A percentile compares a stretch with the other conserved stretches of the same genome.
These are phyloP conservation scores for Neelides sp. DNA, from an alignment of 1,140 invertebrate genomes.

Conservation along the genomic window DNA sequence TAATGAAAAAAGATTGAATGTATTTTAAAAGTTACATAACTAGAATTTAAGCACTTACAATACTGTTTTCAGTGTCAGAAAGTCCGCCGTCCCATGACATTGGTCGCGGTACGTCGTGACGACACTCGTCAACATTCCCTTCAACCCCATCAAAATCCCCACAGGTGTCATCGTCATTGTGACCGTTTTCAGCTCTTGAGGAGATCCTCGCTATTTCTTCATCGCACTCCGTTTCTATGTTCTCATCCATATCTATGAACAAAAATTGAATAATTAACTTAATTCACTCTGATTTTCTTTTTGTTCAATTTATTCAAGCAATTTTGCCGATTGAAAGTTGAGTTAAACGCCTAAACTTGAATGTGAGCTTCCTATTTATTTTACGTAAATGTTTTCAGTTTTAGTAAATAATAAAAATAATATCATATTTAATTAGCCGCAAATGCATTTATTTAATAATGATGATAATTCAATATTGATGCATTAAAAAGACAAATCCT, in stretches of 20 bases:
- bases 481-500: too few relatives aligned
- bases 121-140: conserved; percentile 9
- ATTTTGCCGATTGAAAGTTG: too few relatives aligned
- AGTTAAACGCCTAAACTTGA: too few relatives aligned
- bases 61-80: conserved; percentile 50
- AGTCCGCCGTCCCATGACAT: conserved; percentile 87
- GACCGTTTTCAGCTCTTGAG: conserved; percentile 12
- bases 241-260: conserved; percentile 22
- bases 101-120: conserved; percentile 47
- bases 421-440: too few relatives aligned
- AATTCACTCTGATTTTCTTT: too few relatives aligned
- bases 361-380: too few relatives aligned
- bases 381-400: too few relatives aligned
- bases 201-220: conserved; percentile 29
- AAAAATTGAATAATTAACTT: background rate
- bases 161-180: conserved; percentile 2
- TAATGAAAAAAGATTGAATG: background rate
- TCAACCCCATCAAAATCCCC: background rate
- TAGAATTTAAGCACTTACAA: conserved; percentile 6
- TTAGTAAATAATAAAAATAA: too few relatives aligned
- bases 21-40: too few relatives aligned
- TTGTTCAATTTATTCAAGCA: too few relatives aligned
- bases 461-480: too few relatives aligned
- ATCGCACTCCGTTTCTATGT: conserved; percentile 30
- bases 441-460: too few relatives aligned